Percentiles rank a stretch among this genome's conserved stretches.
Evolutionary conservation across 2,888 invertebrate species (phyloP).

Genomic region (Dynastes grantii): DNA sequence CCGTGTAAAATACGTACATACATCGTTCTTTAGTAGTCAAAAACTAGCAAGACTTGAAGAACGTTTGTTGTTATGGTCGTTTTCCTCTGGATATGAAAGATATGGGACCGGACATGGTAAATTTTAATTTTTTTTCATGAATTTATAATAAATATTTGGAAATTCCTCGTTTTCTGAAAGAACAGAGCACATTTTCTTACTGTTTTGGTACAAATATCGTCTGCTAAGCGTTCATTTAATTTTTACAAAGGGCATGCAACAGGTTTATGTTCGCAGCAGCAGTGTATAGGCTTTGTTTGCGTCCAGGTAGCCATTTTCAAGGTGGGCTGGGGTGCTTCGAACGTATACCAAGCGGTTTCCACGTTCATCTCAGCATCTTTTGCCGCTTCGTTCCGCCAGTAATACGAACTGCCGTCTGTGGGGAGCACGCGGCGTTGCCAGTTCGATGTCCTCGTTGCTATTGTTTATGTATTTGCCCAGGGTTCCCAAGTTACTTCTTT

Average conservation of each 20-base stretch:
- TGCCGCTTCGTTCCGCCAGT: constrained; percentile 49
- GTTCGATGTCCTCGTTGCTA: constrained; percentile 55
- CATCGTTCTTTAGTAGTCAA: neutral
- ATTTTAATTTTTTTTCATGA: constrained; percentile 51
- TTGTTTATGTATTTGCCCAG: constrained; percentile 53
- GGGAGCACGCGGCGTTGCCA: constrained; percentile 55
- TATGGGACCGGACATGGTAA: constrained; percentile 88
- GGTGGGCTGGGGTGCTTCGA: constrained; percentile 62
- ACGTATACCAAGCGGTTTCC: constrained; percentile 51
- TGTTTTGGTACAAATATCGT: constrained; percentile 4
- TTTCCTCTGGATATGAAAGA: constrained; percentile 80
- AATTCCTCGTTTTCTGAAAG: neutral
- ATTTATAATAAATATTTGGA: constrained; percentile 4
- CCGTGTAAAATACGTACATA: constrained; percentile 31
- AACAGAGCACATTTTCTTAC: neutral
- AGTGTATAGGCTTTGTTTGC: constrained; percentile 74
- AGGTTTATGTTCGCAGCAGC: constrained; percentile 71
- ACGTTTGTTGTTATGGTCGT: constrained; percentile 72
- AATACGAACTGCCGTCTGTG: constrained; percentile 52
- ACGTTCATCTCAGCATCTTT: constrained; percentile 46
- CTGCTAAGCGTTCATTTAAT: constrained; percentile 18
- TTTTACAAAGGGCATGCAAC: constrained; percentile 68
- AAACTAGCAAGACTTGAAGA: constrained; percentile 1
- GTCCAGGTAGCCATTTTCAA: constrained; percentile 76
- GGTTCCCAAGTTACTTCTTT: constrained; percentile 46